Evolutionary conservation across 2,113 vertebrate species (phyloP).

Genomic region (Dinomys branickii): DNA sequence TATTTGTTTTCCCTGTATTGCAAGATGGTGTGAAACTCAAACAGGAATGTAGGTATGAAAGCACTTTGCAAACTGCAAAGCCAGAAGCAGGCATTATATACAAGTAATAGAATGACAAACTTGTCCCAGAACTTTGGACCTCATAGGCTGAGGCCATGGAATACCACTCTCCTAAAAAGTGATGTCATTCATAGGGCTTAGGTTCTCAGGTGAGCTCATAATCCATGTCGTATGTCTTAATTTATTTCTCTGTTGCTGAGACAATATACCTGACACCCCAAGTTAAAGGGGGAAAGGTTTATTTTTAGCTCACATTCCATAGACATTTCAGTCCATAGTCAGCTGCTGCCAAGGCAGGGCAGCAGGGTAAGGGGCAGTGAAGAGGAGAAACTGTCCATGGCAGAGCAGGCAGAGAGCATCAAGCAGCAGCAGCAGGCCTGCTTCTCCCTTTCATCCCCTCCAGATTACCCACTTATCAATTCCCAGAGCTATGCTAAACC

Average conservation of each 20-base stretch:
- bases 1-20: background rate
- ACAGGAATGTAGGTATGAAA: background rate
- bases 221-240: background rate
- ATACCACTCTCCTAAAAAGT: background rate
- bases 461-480: background rate
- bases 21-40: background rate
- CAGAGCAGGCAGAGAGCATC: background rate
- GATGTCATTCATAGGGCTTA: background rate
- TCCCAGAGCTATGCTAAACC: background rate
- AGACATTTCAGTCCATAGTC: background rate
- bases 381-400: background rate
- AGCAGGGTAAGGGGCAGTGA: background rate
- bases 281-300: background rate
- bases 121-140: background rate
- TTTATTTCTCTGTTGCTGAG: background rate
- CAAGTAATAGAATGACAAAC: background rate
- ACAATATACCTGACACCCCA: background rate
- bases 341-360: background rate
- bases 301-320: background rate
- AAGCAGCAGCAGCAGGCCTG: background rate
- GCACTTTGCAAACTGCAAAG: background rate
- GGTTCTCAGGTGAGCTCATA: background rate
- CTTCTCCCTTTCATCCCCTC: background rate
- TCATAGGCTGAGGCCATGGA: background rate
- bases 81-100: background rate